Conservation (phyloP, 2,888 invertebrate genomes). For the Acrobeloides nanus region DNA sequence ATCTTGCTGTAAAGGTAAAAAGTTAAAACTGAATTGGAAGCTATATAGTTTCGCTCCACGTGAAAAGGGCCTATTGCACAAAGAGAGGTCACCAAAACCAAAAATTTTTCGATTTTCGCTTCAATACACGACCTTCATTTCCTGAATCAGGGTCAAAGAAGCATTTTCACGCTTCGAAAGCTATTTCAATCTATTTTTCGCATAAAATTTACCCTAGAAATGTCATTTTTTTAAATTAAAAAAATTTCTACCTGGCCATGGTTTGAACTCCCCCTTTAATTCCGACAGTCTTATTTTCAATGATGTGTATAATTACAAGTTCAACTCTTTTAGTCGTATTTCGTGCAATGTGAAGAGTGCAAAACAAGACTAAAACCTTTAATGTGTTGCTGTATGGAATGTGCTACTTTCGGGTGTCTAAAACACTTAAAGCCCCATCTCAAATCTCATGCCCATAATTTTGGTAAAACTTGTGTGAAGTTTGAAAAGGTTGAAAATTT, state of each 20-base stretch:
- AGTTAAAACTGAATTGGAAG: no score
- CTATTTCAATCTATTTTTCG: not conserved
- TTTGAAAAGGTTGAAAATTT: slow-evolving; percentile 1
- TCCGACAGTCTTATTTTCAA: no score
- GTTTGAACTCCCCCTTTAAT: no score
- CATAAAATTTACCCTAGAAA: no score
- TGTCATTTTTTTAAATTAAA: no score
- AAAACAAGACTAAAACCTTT: slow-evolving; percentile 12
- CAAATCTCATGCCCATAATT: slow-evolving; percentile 15
- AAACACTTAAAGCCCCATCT: slow-evolving; percentile 25
- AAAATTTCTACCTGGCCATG: no score
- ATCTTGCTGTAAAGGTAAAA: slow-evolving; percentile 9
- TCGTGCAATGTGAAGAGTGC: slow-evolving; percentile 15
- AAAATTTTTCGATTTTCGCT: not conserved
- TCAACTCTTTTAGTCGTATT: slow-evolving; percentile 14
- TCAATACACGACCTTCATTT: not conserved
- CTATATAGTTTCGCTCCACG: no score
- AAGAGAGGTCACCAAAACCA: no score
- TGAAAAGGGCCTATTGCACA: no score
- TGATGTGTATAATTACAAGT: no score
- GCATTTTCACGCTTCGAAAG: not conserved
- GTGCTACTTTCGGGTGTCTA: slow-evolving; percentile 25
- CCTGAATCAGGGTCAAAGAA: not conserved
- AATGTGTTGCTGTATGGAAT: slow-evolving; percentile 27
- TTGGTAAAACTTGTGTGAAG: slow-evolving; percentile 16